Base-by-base conservation (phyloP, 2,113 vertebrate species). In the Amphilophus citrinellus region DNA sequence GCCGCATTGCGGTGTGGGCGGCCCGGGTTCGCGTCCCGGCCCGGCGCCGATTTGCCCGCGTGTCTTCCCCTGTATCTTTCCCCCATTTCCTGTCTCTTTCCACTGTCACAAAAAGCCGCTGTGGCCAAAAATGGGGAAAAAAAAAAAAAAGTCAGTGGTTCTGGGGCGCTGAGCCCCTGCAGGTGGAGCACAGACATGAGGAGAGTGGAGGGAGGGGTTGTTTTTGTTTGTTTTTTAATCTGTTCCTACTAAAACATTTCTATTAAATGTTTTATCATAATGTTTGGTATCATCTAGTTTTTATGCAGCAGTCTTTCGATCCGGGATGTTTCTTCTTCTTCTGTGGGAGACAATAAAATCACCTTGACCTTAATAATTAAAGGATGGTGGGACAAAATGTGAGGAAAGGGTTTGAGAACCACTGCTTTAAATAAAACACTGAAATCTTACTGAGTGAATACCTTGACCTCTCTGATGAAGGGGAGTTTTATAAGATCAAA, bases 361-460 rank as follows among this genome's bases (percentile, higher is more conserved):
- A 18, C 4, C 44, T 3, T 68, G 42, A 27, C 27, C 9, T 50
- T 18, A 50, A 30, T 30, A 71, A 50, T 71, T 71, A 18, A 7
- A 27, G 63, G 42, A 47, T 27, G 5, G 42, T 47, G 22, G 63
- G 63, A 39, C 24, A 2, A 68, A 68, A n/a, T 44, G 13, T 44
- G n/a, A 0, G n/a, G 39, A 14, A 68, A 50, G 47, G 2, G 42
- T 30, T 71, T 71, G 44, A 50, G 30, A 73, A 3, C 47, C 47
- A 18, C 17, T 53, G 27, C 18, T 32, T 73, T n/a, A 53, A 73
- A 73, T 73, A 73, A 73, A 73, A 53, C 44, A 53, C 66, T 73
- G 2, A 73, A 73, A 32, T n/a, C 27, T 71, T 71, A 71, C 6
- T 7, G 24, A 13, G 17, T 2, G 0, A 73, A 32, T 50, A 27